Conservation (phyloP, 2,888 invertebrate species). For the Lamproptera curius region DNA sequence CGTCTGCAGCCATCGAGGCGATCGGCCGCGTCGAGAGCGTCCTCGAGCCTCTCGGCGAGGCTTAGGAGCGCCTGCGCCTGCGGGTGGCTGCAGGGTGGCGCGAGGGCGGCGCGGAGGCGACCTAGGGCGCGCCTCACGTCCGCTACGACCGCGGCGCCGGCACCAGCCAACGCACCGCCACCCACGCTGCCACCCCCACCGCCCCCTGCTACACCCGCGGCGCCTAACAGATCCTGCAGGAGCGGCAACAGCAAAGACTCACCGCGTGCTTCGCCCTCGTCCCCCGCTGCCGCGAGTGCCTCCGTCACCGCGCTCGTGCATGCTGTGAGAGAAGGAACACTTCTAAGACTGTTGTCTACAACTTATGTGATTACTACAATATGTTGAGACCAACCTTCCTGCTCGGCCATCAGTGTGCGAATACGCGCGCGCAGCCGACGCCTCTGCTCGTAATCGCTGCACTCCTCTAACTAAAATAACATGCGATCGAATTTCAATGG, state of each 20-base stretch:
- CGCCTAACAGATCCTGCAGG: conserved; percentile 81
- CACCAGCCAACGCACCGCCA: conserved; percentile 57
- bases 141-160: conserved; percentile 81
- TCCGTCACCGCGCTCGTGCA: conserved; percentile 68
- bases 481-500: conserved; percentile 5
- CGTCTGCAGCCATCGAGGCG: conserved; percentile 60
- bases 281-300: conserved; percentile 62
- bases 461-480: conserved; percentile 84
- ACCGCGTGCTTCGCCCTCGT: conserved; percentile 82
- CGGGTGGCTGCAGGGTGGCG: conserved; percentile 70
- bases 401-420: conserved; percentile 90
- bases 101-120: conserved; percentile 85
- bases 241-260: conserved; percentile 83
- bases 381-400: conserved; percentile 81
- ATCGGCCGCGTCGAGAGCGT: conserved; percentile 68
- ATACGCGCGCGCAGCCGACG: conserved; percentile 89
- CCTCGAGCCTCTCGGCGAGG: conserved; percentile 84
- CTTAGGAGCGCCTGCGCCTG: conserved; percentile 80
- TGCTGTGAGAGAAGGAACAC: too few relatives aligned
- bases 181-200: too few relatives aligned
- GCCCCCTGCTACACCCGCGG: conserved; percentile 42
- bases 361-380: too few relatives aligned
- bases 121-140: conserved; percentile 88
- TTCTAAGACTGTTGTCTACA: too few relatives aligned
- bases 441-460: conserved; percentile 92